Conservation (phyloP, 2,888 invertebrate genomes). For the Drosophila nr. perissopoda region DNA sequence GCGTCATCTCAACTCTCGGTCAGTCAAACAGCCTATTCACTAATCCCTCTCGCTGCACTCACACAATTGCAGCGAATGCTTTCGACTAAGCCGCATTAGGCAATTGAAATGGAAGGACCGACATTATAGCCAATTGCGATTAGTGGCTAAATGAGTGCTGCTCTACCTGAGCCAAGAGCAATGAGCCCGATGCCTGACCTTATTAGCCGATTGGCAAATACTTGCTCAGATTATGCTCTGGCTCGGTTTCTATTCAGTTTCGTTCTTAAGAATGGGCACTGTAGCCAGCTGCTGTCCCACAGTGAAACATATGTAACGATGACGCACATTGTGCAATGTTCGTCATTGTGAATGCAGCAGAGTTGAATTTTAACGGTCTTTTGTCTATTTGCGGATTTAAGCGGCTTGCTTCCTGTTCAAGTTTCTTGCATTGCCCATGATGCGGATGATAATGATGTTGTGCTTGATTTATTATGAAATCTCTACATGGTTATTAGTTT, state of each 20-base stretch:
- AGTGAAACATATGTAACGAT: constrained; percentile 67
- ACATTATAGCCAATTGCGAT: constrained; percentile 40
- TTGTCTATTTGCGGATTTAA: constrained; percentile 57
- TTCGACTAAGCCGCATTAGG: constrained; percentile 18
- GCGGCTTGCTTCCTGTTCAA: constrained; percentile 23
- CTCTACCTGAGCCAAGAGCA: background rate
- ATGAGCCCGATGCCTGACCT: constrained; percentile 30
- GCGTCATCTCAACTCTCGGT: constrained; percentile 29
- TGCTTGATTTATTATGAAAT: constrained; percentile 80
- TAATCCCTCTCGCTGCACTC: constrained; percentile 40
- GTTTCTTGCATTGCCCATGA: constrained; percentile 24
- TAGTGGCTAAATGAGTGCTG: constrained; percentile 29
- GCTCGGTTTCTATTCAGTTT: background rate
- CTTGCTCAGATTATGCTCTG: background rate
- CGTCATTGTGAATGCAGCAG: constrained; percentile 47
- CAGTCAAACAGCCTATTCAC: constrained; percentile 32
- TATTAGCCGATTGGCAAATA: constrained; percentile 60
- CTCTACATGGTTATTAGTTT: constrained; percentile 79
- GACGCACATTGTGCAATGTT: constrained; percentile 38
- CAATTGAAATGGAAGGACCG: constrained; percentile 50
- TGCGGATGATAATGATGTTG: constrained; percentile 37
- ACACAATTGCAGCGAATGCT: constrained; percentile 38
- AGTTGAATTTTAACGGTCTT: constrained; percentile 27
- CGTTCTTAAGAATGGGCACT: constrained; percentile 23
- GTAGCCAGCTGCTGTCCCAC: constrained; percentile 30